Evolutionary conservation across 2,113 vertebrate species (phyloP).

Genomic region (Osmerus eperlanus): DNA sequence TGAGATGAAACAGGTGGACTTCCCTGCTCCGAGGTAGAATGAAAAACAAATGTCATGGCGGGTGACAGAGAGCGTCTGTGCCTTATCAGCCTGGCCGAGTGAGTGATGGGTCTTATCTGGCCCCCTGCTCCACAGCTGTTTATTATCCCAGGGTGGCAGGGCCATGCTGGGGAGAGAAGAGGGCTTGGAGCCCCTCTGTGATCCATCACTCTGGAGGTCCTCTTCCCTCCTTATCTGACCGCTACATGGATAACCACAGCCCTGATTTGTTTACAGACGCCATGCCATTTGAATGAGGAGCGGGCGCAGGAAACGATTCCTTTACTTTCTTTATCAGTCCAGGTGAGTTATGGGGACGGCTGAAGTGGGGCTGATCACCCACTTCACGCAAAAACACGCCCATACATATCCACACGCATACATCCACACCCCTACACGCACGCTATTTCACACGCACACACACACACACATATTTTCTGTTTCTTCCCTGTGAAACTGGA

Average conservation of each 20-base stretch:
- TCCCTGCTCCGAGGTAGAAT: constrained; percentile 67
- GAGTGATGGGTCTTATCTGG: constrained; percentile 74
- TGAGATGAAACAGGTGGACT: constrained; percentile 73
- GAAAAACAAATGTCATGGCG: constrained; percentile 75
- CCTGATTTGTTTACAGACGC: constrained; percentile 64
- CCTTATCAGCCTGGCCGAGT: constrained; percentile 72
- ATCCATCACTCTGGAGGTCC: constrained; percentile 71
- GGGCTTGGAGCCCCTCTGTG: constrained; percentile 63
- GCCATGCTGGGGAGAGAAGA: constrained; percentile 65
- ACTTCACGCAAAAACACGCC: not conserved
- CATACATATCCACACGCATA: constrained; percentile 30
- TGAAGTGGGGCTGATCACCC: constrained; percentile 49
- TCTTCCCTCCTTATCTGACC: constrained; percentile 67
- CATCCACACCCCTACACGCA: not conserved
- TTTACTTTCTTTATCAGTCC: constrained; percentile 63
- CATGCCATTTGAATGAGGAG: constrained; percentile 66
- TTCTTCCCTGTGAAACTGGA: constrained; percentile 45
- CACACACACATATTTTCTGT: constrained; percentile 25
- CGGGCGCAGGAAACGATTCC: constrained; percentile 59
- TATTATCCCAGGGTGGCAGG: constrained; percentile 74
- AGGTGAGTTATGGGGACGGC: constrained; percentile 60
- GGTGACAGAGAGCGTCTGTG: constrained; percentile 74
- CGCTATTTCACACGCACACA: not conserved
- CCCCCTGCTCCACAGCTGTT: constrained; percentile 68
- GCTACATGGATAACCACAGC: constrained; percentile 68